Evolutionary conservation across 2,888 invertebrate species (phyloP), one percentile per base, ranked within the genome.

Genomic region (Tridacna crocea): DNA sequence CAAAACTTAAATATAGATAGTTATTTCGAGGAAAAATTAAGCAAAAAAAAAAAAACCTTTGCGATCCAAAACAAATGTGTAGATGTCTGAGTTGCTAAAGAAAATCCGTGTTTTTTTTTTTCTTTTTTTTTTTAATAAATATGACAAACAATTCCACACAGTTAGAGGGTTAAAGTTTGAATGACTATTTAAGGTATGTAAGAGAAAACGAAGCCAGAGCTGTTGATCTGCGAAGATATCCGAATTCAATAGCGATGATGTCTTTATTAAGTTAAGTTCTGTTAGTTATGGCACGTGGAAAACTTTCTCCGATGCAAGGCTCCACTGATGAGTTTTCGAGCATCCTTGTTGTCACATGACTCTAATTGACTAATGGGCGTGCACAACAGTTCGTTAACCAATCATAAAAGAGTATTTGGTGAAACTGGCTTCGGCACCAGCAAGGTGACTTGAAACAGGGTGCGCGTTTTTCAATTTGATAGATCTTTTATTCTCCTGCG

Each of bases 361-460:
- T 48, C 70, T 70, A 70, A 70, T 70, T 70, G 70, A n/a, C 48
- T 70, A 70, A 70, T 70, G 70, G 70, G 70, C 70, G 70, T 70
- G 70, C 48, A 51, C 70, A 24, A 36, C 8, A 51, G 13, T 51
- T 26, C 10, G 13, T 70, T 70, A 51, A 4, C 70, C 70, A 70
- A 70, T 70, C 70, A 70, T 26, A 70, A 51, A 22, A 19, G 51
- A 51, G 22, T 26, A 24, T 70, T 48, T 51, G 4, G 46, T 19
- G 46, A 46, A 47, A 70, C 15, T 24, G 0, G 26, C 51, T 70
- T 70, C 51, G 70, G 47, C 22, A 51, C 24, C 22, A 51, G 48
- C 51, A 48, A 24, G 70, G 48, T 22, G 51, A 12, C 13, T 10
- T 51, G 26, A 70, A 24, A 24, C 47, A 46, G 8, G n/a, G 19